phyloP scores from a whole-genome alignment of 2,113 vertebrate genomes.

The Excalfactoria chinensis region DNA sequence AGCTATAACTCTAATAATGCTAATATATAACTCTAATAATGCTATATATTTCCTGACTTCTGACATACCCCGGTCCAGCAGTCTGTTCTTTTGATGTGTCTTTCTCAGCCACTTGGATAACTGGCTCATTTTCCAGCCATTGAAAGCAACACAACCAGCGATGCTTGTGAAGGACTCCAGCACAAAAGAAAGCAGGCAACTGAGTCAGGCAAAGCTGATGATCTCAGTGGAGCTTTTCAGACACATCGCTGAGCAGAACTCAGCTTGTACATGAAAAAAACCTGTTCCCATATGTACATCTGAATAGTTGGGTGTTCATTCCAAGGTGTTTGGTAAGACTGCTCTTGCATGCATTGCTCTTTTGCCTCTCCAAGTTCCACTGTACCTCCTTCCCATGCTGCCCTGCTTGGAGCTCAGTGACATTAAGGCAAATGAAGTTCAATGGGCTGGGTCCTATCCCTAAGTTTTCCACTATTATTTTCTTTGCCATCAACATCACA shows the following conservation, averaged over 20 bases:
- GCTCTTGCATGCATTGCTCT: fast-evolving
- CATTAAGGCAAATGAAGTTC: neutral
- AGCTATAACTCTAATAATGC: no score
- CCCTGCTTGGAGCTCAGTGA: neutral
- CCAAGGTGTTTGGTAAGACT: neutral
- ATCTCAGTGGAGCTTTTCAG: neutral
- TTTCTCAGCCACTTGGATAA: neutral
- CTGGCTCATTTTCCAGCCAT: neutral
- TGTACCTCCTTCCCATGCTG: neutral
- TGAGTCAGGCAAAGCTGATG: fast-evolving
- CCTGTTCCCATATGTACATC: no score
- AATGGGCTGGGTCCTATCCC: neutral
- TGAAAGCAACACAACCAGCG: neutral
- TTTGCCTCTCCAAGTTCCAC: neutral
- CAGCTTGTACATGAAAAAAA: neutral
- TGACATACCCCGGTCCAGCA: neutral
- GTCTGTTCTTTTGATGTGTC: neutral
- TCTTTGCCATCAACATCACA: neutral
- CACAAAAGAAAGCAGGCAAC: neutral
- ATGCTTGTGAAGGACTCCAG: neutral
- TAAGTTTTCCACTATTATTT: fast-evolving
- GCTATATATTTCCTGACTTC: neutral
- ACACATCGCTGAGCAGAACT: neutral
- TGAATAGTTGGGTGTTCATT: neutral
- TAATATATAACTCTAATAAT: no score